A percentile compares a stretch with the other conserved stretches of the same genome.
Evolutionary conservation across 2,797 vertebrate genomes (phyloP).

Genomic region (Nyctibius grandis): DNA sequence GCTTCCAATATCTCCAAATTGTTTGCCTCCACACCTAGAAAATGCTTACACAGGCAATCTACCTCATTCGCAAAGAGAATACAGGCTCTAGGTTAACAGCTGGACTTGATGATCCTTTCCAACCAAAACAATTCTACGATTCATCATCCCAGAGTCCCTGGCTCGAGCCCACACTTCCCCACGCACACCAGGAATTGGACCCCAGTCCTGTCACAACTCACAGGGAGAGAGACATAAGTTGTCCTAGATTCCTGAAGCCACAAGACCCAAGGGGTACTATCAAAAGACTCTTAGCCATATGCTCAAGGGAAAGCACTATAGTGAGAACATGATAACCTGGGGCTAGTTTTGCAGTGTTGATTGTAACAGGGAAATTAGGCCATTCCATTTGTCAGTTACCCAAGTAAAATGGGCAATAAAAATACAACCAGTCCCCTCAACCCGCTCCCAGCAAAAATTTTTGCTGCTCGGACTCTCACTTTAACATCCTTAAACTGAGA

Average conservation of each 20-base stretch:
- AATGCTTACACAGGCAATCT: not conserved
- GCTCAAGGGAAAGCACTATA: not conserved
- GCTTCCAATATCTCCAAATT: not conserved
- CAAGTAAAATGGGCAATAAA: not conserved
- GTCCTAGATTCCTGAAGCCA: not conserved
- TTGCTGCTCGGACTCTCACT: not conserved
- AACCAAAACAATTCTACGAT: too few species aligned
- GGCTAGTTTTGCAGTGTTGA: not conserved
- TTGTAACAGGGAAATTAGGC: not conserved
- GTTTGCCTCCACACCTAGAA: not conserved
- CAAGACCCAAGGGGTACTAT: not conserved
- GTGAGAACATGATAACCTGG: not conserved
- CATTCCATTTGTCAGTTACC: not conserved
- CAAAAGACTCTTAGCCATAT: not conserved
- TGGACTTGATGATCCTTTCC: too few species aligned
- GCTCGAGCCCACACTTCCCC: accelerated
- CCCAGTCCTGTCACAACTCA: not conserved
- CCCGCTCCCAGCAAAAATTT: not conserved
- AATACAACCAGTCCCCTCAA: not conserved
- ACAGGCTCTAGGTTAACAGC: too few species aligned
- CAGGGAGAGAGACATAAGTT: not conserved
- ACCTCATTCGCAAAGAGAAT: not conserved
- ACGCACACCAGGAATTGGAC: not conserved
- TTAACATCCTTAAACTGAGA: not conserved
- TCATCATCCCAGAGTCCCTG: not conserved